Evolutionary conservation across 2,888 invertebrate genomes (phyloP).

Genomic region (Drosophila mimetica): DNA sequence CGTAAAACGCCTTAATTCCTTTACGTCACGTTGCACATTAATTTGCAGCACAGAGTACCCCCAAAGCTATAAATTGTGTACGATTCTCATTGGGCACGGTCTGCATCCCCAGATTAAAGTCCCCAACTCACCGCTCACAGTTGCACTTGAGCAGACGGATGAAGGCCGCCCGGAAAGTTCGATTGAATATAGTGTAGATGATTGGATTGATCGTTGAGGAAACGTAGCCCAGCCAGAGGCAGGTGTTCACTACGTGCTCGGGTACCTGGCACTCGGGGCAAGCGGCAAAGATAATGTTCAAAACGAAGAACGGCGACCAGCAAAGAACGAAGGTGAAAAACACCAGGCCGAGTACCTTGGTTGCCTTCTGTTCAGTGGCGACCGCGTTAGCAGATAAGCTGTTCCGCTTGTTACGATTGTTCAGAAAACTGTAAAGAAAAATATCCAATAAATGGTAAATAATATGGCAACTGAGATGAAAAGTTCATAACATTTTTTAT

Average conservation of each 20-base stretch:
- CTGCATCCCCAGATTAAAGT: neutral
- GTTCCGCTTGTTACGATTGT: conserved; percentile 89
- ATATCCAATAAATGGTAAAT: neutral
- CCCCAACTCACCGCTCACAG: conserved; percentile 88
- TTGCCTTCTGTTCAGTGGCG: conserved; percentile 97
- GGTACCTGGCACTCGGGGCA: conserved; percentile 92
- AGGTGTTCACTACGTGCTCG: conserved; percentile 89
- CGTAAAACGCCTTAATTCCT: conserved; percentile 36
- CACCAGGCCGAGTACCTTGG: conserved; percentile 93
- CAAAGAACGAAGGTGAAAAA: conserved; percentile 97
- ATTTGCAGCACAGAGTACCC: conserved; percentile 36
- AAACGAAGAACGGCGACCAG: conserved; percentile 96
- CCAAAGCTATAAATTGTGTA: conserved; percentile 45
- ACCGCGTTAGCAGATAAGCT: conserved; percentile 91
- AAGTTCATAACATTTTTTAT: too few species aligned
- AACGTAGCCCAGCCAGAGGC: conserved; percentile 96
- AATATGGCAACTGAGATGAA: too few species aligned
- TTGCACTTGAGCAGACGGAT: conserved; percentile 90
- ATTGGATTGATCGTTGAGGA: conserved; percentile 97
- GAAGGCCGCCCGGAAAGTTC: conserved; percentile 94
- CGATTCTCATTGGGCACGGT: neutral
- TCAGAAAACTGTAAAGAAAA: conserved; percentile 86
- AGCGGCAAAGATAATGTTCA: conserved; percentile 94
- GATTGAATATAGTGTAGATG: conserved; percentile 96
- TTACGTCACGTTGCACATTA: conserved; percentile 72